Evolutionary conservation across 2,888 invertebrate species (phyloP).

Genomic region (Frankliniella fusca): DNA sequence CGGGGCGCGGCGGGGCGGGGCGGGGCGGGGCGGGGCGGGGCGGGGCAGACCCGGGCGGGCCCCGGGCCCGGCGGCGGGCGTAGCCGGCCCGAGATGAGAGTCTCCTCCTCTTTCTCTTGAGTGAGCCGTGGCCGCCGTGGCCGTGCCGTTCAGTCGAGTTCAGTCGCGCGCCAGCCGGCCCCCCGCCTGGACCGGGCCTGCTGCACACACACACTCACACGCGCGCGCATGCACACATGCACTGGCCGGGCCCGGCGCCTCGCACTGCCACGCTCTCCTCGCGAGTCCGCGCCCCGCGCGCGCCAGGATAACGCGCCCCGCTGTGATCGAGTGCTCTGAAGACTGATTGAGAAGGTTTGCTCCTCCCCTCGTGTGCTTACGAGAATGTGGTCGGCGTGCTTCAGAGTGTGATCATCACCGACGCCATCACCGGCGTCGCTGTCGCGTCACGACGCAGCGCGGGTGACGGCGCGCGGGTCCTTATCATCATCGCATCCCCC

Average conservation of each 20-base stretch:
- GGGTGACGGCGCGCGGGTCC: too few relatives aligned
- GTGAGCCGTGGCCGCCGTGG: neutral
- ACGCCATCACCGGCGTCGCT: too few relatives aligned
- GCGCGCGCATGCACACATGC: neutral
- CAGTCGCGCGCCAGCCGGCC: conserved; percentile 22
- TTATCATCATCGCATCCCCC: too few relatives aligned
- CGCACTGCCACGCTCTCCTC: too few relatives aligned
- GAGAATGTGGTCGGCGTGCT: neutral
- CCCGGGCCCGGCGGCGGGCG: neutral
- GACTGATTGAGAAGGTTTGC: too few relatives aligned
- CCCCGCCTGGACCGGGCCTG: conserved; percentile 14
- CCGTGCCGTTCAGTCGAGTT: neutral
- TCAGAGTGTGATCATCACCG: neutral
- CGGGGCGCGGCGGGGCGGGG: neutral
- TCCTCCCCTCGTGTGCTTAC: neutral
- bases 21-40: neutral
- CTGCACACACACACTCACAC: neutral
- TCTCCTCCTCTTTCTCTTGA: conserved; percentile 9
- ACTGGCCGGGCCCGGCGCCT: neutral
- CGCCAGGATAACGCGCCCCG: too few relatives aligned
- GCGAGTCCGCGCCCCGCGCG: too few relatives aligned
- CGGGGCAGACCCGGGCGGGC: neutral
- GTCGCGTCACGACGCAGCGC: too few relatives aligned
- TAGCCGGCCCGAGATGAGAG: neutral
- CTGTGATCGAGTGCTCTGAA: neutral